Conservation (phyloP, 2,113 vertebrate genomes). For the Prinia subflava region DNA sequence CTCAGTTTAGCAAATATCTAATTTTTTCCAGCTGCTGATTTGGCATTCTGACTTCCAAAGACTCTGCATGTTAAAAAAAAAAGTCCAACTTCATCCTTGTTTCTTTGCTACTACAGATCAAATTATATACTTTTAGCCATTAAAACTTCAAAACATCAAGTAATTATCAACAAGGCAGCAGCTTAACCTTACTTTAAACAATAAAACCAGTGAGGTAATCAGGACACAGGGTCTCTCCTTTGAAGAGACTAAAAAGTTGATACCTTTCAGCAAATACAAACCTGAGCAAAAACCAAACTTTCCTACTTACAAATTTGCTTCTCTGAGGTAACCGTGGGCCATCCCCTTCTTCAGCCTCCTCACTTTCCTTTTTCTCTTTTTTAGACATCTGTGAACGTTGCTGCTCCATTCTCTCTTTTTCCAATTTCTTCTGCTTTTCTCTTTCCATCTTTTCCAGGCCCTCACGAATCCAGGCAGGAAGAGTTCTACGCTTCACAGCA, state of each 20-base stretch:
- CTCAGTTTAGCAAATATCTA: not conserved
- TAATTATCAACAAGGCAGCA: not conserved
- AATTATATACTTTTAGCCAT: not conserved
- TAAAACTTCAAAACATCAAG: not conserved
- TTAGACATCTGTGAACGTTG: constrained; percentile 89
- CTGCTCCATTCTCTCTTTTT: constrained; percentile 93
- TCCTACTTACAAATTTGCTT: constrained; percentile 96
- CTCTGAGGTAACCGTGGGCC: constrained; percentile 90
- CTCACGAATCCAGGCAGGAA: constrained; percentile 98
- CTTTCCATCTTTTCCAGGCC: constrained; percentile 98
- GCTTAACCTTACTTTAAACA: not conserved
- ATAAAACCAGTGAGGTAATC: not conserved
- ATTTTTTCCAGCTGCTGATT: not conserved
- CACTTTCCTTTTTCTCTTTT: constrained; percentile 80
- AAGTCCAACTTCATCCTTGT: not conserved
- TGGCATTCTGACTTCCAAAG: not conserved
- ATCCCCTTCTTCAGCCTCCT: constrained; percentile 81
- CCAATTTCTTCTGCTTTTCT: constrained; percentile 95
- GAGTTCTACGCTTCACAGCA: constrained; percentile 93
- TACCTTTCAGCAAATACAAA: not conserved
- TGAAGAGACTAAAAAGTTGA: not conserved
- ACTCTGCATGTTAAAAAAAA: rapidly evolving
- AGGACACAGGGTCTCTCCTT: not conserved
- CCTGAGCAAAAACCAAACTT: not conserved
- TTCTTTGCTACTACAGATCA: not conserved